These are phyloP conservation scores for Diacarnus erythraeanus DNA, from an alignment of 37 sponge, comb jelly and placozoan genomes.

Conservation along the genomic window DNA sequence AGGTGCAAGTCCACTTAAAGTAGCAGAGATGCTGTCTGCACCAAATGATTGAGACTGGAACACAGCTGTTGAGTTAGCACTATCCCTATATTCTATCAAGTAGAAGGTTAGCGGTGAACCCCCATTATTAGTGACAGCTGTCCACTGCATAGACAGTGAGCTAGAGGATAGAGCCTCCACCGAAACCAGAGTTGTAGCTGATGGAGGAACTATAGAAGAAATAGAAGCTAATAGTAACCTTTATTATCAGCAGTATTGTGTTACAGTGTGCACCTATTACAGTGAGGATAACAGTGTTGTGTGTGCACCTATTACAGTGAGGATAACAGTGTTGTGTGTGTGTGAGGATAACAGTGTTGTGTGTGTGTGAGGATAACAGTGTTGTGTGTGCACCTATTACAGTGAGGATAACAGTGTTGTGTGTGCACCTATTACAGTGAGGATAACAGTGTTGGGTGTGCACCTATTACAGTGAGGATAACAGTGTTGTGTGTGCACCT, in stretches of 20 bases:
- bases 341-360: no score
- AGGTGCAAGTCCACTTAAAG: conserved; percentile 27
- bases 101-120: conserved; percentile 63
- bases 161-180: conserved; percentile 19
- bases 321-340: no score
- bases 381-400: no score
- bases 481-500: no score
- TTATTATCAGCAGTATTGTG: background rate
- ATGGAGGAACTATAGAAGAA: conserved; percentile 59
- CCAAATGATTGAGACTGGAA: background rate
- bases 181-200: conserved; percentile 28
- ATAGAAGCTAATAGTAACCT: background rate
- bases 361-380: no score
- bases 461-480: no score
- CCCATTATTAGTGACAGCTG: conserved; percentile 45
- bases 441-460: no score
- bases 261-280: background rate
- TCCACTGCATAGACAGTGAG: conserved; percentile 51
- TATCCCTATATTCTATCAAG: conserved; percentile 41
- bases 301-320: no score
- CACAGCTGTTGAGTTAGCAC: background rate
- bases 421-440: no score
- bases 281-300: no score
- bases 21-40: background rate
- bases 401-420: no score